Percentiles rank a stretch among this genome's conserved stretches.
These are phyloP conservation scores for Anagrus nilaparvatae DNA, from an alignment of 1,140 invertebrate genomes.

Conservation along the genomic window DNA sequence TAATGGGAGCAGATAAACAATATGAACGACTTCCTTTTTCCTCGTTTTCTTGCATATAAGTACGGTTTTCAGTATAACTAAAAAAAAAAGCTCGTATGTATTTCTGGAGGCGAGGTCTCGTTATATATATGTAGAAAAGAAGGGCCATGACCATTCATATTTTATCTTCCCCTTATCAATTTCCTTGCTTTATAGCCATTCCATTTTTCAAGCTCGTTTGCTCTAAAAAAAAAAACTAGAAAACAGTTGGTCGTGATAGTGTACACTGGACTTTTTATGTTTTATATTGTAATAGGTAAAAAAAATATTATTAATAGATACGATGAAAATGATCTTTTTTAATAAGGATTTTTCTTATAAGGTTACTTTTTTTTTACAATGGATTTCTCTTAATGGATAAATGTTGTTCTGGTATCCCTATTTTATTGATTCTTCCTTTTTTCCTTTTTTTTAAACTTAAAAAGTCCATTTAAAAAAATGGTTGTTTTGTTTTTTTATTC, in stretches of 20 bases:
- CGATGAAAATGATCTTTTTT: conserved; percentile 18
- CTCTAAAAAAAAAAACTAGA: neutral
- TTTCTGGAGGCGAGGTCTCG: too few species aligned
- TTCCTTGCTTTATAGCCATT: conserved; percentile 20
- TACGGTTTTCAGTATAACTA: too few species aligned
- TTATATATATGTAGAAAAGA: too few species aligned
- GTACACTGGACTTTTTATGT: too few species aligned
- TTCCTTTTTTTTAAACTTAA: too few species aligned
- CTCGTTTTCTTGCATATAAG: too few species aligned
- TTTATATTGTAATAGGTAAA: too few species aligned
- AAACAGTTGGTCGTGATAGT: neutral
- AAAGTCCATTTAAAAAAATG: too few species aligned
- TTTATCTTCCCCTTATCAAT: conserved; percentile 34
- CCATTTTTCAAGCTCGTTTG: conserved; percentile 28
- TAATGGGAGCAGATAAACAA: too few species aligned
- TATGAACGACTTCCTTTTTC: too few species aligned
- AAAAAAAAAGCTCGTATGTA: too few species aligned
- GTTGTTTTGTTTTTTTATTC: conserved; percentile 1
- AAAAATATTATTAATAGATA: too few species aligned
- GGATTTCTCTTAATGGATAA: conserved; percentile 20
- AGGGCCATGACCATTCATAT: conserved; percentile 25
- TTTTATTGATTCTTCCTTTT: neutral
- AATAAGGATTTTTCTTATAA: conserved; percentile 16
- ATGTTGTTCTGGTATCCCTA: conserved; percentile 18
- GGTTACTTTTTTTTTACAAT: conserved; percentile 21